phyloP scores from a whole-genome alignment of 2,888 invertebrate genomes.

The Sussaba pulchella region DNA sequence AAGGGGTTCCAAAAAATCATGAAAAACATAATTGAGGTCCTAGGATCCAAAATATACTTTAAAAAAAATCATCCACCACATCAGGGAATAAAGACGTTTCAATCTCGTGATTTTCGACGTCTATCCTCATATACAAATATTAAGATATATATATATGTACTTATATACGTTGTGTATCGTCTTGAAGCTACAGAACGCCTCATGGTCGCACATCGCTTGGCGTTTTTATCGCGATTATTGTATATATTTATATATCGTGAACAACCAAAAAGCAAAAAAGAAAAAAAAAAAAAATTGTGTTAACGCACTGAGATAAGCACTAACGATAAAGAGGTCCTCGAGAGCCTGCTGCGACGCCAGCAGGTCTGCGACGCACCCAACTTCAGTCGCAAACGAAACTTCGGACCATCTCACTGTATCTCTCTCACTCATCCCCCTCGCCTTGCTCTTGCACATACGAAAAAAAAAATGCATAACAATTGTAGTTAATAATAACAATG shows the following conservation, averaged over 20 bases:
- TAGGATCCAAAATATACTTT: no score
- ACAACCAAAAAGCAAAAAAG: not conserved
- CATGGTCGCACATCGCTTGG: conserved; percentile 58
- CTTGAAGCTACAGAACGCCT: conserved; percentile 51
- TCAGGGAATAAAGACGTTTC: no score
- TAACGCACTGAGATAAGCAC: conserved; percentile 55
- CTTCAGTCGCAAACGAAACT: conserved; percentile 25
- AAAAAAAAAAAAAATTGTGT: conserved; percentile 9
- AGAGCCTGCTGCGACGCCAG: conserved; percentile 63
- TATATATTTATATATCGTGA: conserved; percentile 45
- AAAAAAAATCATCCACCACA: no score
- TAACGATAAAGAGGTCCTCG: conserved; percentile 61
- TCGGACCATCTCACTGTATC: conserved; percentile 47
- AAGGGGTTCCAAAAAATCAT: no score
- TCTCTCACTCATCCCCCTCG: conserved; percentile 52
- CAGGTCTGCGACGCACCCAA: conserved; percentile 65
- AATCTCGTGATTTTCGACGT: no score
- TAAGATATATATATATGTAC: conserved; percentile 34
- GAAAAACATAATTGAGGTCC: no score
- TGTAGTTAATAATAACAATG: conserved; percentile 23
- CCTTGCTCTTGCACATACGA: conserved; percentile 47
- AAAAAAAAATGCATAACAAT: conserved; percentile 13
- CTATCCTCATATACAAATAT: no score
- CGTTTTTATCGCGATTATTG: conserved; percentile 46
- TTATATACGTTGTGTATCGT: conserved; percentile 42